Evolutionary conservation across 2,888 invertebrate genomes (phyloP).

Genomic region (Eupsilia transversa): DNA sequence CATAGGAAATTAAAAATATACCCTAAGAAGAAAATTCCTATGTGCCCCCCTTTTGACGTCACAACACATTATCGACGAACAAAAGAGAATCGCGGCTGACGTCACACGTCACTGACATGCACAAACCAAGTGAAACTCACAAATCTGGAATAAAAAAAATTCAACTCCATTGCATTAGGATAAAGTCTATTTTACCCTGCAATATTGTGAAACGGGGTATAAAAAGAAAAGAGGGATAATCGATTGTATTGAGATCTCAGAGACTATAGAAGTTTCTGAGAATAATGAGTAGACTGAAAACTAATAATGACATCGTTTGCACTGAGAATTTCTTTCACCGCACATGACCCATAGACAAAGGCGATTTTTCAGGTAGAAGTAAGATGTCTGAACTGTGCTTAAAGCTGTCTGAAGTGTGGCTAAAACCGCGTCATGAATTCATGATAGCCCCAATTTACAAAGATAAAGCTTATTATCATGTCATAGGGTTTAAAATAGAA

Average conservation of each 20-base stretch:
- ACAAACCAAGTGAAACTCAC: conserved; percentile 47
- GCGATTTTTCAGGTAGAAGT: not conserved
- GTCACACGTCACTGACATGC: conserved; percentile 77
- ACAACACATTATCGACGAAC: conserved; percentile 76
- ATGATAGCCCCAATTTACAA: not conserved
- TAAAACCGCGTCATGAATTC: not conserved
- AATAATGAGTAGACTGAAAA: conserved; percentile 1
- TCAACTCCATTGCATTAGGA: not conserved
- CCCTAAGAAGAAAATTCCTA: conserved; percentile 61
- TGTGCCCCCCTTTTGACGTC: conserved; percentile 69
- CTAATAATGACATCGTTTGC: not conserved
- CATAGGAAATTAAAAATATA: conserved; percentile 67
- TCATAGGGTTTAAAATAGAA: not conserved
- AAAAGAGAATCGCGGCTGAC: conserved; percentile 80
- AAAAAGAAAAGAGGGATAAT: conserved; percentile 68
- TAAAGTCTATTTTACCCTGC: conserved; percentile 7
- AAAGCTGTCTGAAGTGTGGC: not conserved
- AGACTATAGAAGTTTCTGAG: not conserved
- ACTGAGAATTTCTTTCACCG: not conserved
- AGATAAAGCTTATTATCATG: not conserved
- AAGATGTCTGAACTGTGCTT: not conserved
- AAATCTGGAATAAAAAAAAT: not conserved
- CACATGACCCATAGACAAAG: not conserved
- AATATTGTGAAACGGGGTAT: not conserved
- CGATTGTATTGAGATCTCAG: conserved; percentile 71